Percentiles rank a stretch among this genome's conserved stretches.
Evolutionary conservation across 2,888 invertebrate species (phyloP).

Genomic region (Plagiodera versicolora): DNA sequence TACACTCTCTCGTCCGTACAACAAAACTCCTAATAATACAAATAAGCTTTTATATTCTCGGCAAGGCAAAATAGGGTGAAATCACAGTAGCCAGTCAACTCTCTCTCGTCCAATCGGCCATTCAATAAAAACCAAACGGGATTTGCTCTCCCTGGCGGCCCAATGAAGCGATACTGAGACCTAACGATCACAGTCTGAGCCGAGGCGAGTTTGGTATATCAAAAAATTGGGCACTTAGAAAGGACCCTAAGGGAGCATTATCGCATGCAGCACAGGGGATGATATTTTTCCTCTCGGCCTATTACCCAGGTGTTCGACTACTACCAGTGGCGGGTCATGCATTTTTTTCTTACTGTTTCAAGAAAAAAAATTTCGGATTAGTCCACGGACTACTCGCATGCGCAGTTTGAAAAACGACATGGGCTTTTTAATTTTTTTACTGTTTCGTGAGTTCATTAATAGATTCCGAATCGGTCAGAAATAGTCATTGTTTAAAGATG

Average conservation of each 20-base stretch:
- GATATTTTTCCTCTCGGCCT: neutral
- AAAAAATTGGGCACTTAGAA: neutral
- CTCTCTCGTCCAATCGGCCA: slow-evolving; percentile 10
- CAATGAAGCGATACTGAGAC: neutral
- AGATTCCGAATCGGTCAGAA: too few relatives aligned
- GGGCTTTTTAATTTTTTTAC: too few relatives aligned
- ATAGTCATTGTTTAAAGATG: too few relatives aligned
- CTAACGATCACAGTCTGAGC: neutral
- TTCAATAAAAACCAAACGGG: slow-evolving; percentile 4
- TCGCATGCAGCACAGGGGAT: neutral
- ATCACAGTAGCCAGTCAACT: slow-evolving; percentile 21
- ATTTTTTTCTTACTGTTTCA: too few relatives aligned
- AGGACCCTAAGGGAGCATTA: neutral
- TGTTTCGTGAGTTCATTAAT: too few relatives aligned
- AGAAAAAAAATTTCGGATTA: too few relatives aligned
- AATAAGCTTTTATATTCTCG: slow-evolving; percentile 23
- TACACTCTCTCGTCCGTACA: slow-evolving; percentile 22
- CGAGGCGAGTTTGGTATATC: too few relatives aligned
- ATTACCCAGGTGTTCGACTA: slow-evolving; percentile 16
- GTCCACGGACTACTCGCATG: too few relatives aligned
- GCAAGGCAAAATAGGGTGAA: slow-evolving; percentile 30
- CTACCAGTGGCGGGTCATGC: too few relatives aligned
- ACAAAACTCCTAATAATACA: slow-evolving; percentile 26
- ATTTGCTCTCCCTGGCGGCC: neutral
- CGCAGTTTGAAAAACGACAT: too few relatives aligned